Conservation (phyloP, 2,797 vertebrate genomes). For the Serranus cabrilla region DNA sequence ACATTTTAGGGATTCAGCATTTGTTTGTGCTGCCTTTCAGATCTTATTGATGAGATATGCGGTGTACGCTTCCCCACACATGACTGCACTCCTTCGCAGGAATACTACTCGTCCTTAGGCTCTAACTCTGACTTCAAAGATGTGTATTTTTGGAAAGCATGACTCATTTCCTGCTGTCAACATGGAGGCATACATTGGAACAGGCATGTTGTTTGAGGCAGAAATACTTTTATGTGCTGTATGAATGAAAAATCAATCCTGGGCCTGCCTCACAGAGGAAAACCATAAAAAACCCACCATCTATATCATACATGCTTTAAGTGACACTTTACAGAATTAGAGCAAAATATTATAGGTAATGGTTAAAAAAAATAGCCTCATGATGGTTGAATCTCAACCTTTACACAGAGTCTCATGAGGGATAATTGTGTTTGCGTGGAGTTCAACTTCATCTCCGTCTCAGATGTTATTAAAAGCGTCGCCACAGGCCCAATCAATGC, state of each 20-base stretch:
- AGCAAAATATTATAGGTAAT: neutral
- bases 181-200: slow-evolving; percentile 16
- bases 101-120: slow-evolving; percentile 51
- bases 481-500: slow-evolving; percentile 50
- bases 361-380: neutral
- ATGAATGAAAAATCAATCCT: slow-evolving; percentile 29
- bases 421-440: slow-evolving; percentile 20
- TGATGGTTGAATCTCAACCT: slow-evolving; percentile 13
- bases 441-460: slow-evolving; percentile 11
- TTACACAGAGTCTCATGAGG: slow-evolving; percentile 22
- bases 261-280: neutral
- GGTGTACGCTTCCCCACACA: slow-evolving; percentile 28
- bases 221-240: slow-evolving; percentile 34
- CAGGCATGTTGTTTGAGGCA: slow-evolving; percentile 37
- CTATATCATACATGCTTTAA: neutral
- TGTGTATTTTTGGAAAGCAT: slow-evolving; percentile 67
- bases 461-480: slow-evolving; percentile 47
- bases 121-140: slow-evolving; percentile 69
- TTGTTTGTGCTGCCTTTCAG: slow-evolving; percentile 64
- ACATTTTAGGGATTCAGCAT: slow-evolving; percentile 55
- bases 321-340: neutral
- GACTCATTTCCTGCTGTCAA: slow-evolving; percentile 64
- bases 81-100: slow-evolving; percentile 42
- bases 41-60: slow-evolving; percentile 58
- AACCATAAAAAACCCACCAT: neutral